A percentile compares a stretch with the other conserved stretches of the same genome.
phyloP scores from a whole-genome alignment of 2,888 invertebrate species.

The Chrysopilus asiliformis region DNA sequence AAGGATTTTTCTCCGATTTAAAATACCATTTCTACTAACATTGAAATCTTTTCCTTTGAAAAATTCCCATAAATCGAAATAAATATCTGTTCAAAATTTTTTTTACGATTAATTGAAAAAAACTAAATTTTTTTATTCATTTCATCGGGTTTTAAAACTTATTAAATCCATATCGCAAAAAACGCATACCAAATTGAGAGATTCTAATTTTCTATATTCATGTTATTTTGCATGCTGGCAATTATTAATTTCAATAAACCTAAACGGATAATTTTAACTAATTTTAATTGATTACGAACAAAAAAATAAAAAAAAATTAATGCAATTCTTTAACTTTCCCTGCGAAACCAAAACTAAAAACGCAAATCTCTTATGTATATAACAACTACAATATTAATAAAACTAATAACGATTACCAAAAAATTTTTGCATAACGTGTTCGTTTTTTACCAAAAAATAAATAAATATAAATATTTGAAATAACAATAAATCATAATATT shows the following conservation, averaged over 20 bases:
- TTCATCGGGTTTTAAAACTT: no score
- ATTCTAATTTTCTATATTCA: conserved; percentile 12
- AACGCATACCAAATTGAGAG: no score
- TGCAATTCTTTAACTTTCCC: conserved; percentile 13
- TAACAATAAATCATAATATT: neutral
- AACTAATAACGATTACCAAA: conserved; percentile 11
- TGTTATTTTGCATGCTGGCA: conserved; percentile 22
- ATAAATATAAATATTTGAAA: conserved; percentile 11
- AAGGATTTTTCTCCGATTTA: no score
- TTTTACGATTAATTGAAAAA: no score
- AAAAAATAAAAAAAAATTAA: no score
- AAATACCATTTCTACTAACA: no score
- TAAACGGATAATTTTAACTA: conserved; percentile 11
- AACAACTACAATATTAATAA: conserved; percentile 2
- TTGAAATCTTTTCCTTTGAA: no score
- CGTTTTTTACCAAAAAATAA: neutral
- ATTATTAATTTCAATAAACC: conserved; percentile 13
- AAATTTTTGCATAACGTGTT: neutral
- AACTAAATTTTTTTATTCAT: no score
- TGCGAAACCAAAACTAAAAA: conserved; percentile 8
- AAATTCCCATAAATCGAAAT: no score
- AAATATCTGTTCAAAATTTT: no score
- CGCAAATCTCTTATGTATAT: neutral
- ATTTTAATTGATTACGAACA: no score
- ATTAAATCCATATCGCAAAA: no score